Conservation (phyloP, 2,113 vertebrate genomes). For the Anhinga rufa region DNA sequence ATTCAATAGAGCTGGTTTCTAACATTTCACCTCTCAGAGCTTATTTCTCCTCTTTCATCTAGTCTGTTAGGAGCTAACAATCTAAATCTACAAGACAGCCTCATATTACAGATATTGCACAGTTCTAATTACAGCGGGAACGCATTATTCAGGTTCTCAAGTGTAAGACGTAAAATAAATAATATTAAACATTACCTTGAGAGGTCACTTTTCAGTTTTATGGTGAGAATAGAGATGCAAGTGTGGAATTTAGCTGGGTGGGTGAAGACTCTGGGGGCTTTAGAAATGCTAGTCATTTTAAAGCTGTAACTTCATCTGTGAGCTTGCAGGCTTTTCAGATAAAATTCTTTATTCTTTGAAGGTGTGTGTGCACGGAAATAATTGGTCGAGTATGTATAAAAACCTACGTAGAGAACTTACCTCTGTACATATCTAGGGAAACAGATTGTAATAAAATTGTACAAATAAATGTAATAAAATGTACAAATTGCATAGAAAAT, state of each 20-base stretch:
- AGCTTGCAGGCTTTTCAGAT: neutral
- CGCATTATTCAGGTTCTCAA: neutral
- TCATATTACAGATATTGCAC: neutral
- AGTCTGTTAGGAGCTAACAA: neutral
- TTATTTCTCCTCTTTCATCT: neutral
- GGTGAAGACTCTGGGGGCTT: neutral
- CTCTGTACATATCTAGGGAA: neutral
- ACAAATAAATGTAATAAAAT: neutral
- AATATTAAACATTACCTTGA: neutral
- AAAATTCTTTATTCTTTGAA: neutral
- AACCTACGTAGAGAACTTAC: neutral
- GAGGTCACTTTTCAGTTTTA: neutral
- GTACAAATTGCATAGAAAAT: neutral
- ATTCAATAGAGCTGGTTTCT: neutral
- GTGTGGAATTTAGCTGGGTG: neutral
- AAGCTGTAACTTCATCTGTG: neutral
- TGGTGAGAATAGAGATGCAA: neutral
- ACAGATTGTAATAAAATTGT: neutral
- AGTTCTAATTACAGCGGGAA: neutral
- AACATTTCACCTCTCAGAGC: neutral
- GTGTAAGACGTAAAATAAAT: neutral
- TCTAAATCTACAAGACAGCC: neutral
- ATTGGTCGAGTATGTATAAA: neutral
- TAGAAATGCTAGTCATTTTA: neutral
- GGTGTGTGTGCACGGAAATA: neutral